These are phyloP conservation scores for Siderastrea siderea DNA, from an alignment of 92 coral and sea anemone genomes.

Conservation along the genomic window DNA sequence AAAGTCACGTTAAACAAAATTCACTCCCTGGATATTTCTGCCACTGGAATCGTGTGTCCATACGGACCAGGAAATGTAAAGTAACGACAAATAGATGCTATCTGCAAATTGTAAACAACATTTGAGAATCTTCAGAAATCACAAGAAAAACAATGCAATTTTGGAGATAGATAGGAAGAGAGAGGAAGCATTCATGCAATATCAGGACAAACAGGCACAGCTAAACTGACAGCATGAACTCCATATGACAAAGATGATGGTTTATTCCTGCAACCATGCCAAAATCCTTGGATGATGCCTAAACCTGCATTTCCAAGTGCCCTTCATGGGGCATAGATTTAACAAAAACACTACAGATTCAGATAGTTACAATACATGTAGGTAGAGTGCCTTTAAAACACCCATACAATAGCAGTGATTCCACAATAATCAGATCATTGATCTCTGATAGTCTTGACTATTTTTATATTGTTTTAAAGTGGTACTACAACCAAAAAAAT, in stretches of 20 bases:
- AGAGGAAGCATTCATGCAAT: constrained; percentile 44
- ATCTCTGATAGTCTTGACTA: too few relatives aligned
- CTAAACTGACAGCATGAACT: constrained; percentile 60
- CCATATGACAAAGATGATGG: constrained; percentile 45
- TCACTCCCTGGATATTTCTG: too few relatives aligned
- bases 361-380: constrained; percentile 20
- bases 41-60: constrained; percentile 25
- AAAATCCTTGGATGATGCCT: constrained; percentile 22
- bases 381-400: constrained; percentile 11
- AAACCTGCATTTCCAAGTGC: constrained; percentile 28
- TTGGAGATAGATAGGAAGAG: constrained; percentile 50
- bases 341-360: constrained; percentile 40
- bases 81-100: constrained; percentile 36
- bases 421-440: not conserved
- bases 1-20: too few relatives aligned
- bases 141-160: constrained; percentile 59
- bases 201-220: constrained; percentile 68
- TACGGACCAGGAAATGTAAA: constrained; percentile 47
- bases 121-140: constrained; percentile 48
- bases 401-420: not conserved
- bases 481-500: too few relatives aligned
- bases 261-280: constrained; percentile 24
- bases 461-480: too few relatives aligned
- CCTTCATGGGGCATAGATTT: constrained; percentile 13
- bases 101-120: constrained; percentile 46